phyloP scores from a whole-genome alignment of 2,888 invertebrate species.

The Ochropleura leucogaster region DNA sequence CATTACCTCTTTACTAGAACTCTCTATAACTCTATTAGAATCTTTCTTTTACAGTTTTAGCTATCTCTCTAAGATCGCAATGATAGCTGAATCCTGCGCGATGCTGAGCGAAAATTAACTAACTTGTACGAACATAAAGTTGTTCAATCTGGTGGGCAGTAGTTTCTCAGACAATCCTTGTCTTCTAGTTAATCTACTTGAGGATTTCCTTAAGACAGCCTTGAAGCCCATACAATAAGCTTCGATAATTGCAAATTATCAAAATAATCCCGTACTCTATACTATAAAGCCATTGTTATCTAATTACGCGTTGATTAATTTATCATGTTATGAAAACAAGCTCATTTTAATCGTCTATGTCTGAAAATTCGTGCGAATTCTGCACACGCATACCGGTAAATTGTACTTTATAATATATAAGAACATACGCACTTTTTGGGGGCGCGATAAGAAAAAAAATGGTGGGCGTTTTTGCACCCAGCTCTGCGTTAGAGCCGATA shows the following conservation, averaged over 20 bases:
- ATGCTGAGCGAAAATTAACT: background rate
- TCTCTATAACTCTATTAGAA: background rate
- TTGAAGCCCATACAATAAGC: background rate
- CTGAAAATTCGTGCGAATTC: slow-evolving; percentile 20
- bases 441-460: slow-evolving; percentile 8
- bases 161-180: background rate
- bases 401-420: background rate
- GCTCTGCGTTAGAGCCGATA: background rate
- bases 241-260: slow-evolving; percentile 3
- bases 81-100: background rate
- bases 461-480: background rate
- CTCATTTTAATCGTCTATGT: slow-evolving; percentile 2
- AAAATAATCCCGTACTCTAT: background rate
- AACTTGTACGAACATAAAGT: background rate
- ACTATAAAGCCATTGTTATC: slow-evolving; percentile 16
- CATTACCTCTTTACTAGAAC: background rate
- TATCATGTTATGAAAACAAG: slow-evolving; percentile 36
- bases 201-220: background rate
- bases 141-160: background rate
- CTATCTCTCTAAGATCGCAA: background rate
- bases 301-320: background rate
- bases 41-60: background rate
- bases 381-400: slow-evolving; percentile 28
- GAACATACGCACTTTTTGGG: slow-evolving; percentile 1
- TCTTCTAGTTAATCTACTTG: background rate